Percentiles rank a stretch among this genome's conserved stretches.
These are phyloP conservation scores for Pseudorasbora parva DNA, from an alignment of 2,113 vertebrate species.

Conservation along the genomic window DNA sequence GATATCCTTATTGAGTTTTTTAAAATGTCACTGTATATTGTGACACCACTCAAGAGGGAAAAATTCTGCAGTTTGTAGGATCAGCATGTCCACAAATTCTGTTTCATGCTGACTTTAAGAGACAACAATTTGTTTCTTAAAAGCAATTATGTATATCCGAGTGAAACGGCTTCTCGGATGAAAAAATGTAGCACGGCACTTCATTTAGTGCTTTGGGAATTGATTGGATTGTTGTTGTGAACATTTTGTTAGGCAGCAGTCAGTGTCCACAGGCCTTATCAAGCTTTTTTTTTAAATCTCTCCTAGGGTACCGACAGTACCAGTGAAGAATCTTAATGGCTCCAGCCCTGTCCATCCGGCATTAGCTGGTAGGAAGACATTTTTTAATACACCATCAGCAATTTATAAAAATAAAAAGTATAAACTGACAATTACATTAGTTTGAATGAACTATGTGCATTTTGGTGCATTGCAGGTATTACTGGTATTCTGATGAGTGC, in stretches of 20 bases:
- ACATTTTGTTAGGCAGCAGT: not conserved
- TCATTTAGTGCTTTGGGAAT: too few relatives aligned
- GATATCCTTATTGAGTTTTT: not conserved
- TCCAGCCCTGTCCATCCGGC: constrained; percentile 91
- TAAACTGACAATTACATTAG: not conserved
- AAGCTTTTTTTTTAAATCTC: not conserved
- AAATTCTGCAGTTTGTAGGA: not conserved
- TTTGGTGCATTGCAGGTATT: constrained; percentile 79
- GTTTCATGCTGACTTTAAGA: too few relatives aligned
- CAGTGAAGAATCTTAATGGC: constrained; percentile 92
- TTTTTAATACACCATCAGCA: not conserved
- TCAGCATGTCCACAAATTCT: not conserved
- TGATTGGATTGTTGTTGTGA: not conserved
- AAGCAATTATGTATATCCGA: too few relatives aligned
- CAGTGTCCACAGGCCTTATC: not conserved
- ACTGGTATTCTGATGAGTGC: constrained; percentile 97
- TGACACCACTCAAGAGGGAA: not conserved
- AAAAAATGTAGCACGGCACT: too few relatives aligned
- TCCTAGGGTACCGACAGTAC: constrained; percentile 88
- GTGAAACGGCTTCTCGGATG: too few relatives aligned
- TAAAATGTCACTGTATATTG: not conserved
- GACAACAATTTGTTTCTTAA: too few relatives aligned
- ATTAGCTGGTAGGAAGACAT: constrained; percentile 81
- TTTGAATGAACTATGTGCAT: not conserved
- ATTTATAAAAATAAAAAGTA: not conserved